A percentile compares a stretch with the other conserved stretches of the same genome.
Evolutionary conservation across 2,888 invertebrate species (phyloP).

Genomic region (Cotesia congregata): DNA sequence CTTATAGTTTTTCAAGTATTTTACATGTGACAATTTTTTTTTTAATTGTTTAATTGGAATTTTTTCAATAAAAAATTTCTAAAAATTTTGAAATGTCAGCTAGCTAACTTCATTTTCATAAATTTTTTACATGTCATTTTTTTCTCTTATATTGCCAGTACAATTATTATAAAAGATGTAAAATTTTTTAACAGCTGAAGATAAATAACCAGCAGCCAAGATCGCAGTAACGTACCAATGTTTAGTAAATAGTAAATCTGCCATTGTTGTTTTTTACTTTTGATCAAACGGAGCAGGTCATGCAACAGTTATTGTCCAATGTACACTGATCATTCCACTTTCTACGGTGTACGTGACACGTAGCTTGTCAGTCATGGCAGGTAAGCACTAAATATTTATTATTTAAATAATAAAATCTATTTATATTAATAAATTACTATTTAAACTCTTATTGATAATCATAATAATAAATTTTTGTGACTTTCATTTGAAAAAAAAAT

Average conservation of each 20-base stretch:
- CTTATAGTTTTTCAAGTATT: no score
- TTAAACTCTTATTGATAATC: background rate
- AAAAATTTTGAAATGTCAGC: no score
- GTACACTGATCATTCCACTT: background rate
- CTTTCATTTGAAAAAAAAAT: no score
- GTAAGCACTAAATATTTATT: constrained; percentile 57
- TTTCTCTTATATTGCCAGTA: no score
- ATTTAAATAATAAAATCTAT: constrained; percentile 28
- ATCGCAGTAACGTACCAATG: background rate
- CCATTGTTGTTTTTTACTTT: background rate
- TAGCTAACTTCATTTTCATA: no score
- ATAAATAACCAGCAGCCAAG: background rate
- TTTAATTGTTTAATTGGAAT: no score
- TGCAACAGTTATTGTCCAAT: background rate
- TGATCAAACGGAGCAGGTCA: background rate
- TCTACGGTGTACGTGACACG: constrained; percentile 65
- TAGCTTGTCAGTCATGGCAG: constrained; percentile 67
- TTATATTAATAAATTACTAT: background rate
- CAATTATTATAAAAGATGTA: no score
- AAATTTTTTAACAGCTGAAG: background rate
- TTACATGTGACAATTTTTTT: no score
- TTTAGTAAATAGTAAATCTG: background rate
- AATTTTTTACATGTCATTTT: no score
- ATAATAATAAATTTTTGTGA: no score
- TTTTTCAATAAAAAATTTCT: no score